Base-by-base conservation (phyloP, 2,113 vertebrate genomes). In the Ceuthmochares aereus region DNA sequence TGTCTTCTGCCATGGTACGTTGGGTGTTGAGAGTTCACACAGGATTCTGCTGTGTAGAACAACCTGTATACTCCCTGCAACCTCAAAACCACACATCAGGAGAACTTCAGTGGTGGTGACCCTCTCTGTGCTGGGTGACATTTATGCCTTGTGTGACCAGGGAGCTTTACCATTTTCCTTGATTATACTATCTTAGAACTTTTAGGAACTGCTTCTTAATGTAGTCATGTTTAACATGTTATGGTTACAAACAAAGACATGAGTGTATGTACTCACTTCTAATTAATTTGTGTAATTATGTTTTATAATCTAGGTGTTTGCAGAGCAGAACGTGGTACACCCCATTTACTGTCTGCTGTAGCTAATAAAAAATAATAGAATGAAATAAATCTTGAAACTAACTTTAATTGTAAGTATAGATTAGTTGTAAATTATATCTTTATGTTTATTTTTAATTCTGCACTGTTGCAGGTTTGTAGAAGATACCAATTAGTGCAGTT, bases 371-470 rank as follows among this genome's bases (percentile, higher is more conserved):
- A 95, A 92, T 98, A 98, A 98, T 98, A 97, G 97, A 94, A 97
- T 97, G 98, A 98, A 98, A 98, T 98, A 98, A 90, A 97, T 98
- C 97, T 98, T 97, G 95, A 97, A 98, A 97, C 93, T 96, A 89
- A 96, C 94, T 97, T 97, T 96, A 98, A 36, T 98, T 97, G 97
- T 98, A 98, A 98, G 95, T 98, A 98, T 98, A 96, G 98, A 97
- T 98, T 98, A 97, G 96, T 95, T 98, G 96, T 97, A 98, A 98
- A 97, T 98, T 94, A 96, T 98, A 97, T 98, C 97, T 98, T 97
- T 97, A 95, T 97, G 97, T 98, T 98, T 98, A 97, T 98, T 98
- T 98, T 98, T 97, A 98, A 98, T 98, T 98, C 97, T 98, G 98
- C 98, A 98, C 36, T 96, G 96, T 97, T 98, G 97, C 98, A 98